Evolutionary conservation across 1,140 invertebrate genomes (phyloP).

Genomic region (silkworm (Bombyx mori)): DNA sequence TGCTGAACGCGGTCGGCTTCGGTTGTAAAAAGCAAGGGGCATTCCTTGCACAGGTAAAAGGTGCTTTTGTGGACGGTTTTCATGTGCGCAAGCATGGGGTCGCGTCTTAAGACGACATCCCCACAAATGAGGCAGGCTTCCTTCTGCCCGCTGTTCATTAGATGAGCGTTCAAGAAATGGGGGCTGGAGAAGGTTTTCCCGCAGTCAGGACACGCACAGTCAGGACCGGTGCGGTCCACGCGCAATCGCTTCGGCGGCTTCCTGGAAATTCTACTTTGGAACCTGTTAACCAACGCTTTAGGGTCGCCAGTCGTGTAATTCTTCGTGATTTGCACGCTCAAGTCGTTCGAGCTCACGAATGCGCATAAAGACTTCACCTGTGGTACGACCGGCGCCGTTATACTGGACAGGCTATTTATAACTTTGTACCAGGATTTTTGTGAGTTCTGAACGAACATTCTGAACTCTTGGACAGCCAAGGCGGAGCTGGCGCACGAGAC

Average conservation of each 20-base stretch:
- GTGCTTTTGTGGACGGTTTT: slow-evolving; percentile 26
- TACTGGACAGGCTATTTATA: slow-evolving; percentile 18
- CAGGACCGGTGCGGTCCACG: slow-evolving; percentile 28
- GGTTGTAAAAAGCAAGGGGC: slow-evolving; percentile 34
- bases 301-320: slow-evolving; percentile 32
- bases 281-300: slow-evolving; percentile 27
- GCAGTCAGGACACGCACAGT: slow-evolving; percentile 46
- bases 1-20: slow-evolving; percentile 32
- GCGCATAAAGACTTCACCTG: slow-evolving; percentile 37
- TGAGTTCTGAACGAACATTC: slow-evolving; percentile 34
- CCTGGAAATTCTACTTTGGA: slow-evolving; percentile 24
- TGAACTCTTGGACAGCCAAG: slow-evolving; percentile 38
- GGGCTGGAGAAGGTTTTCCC: slow-evolving; percentile 54
- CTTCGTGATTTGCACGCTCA: slow-evolving; percentile 32
- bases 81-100: slow-evolving; percentile 47
- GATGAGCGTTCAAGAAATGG: slow-evolving; percentile 51
- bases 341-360: slow-evolving; percentile 32
- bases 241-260: slow-evolving; percentile 21
- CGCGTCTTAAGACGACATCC: slow-evolving; percentile 29
- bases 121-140: slow-evolving; percentile 48
- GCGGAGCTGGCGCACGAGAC: slow-evolving; percentile 34
- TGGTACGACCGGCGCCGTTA: slow-evolving; percentile 11
- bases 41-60: slow-evolving; percentile 33
- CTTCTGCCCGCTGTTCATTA: slow-evolving; percentile 52
- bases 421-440: slow-evolving; percentile 38